A percentile compares a stretch with the other conserved stretches of the same genome.
phyloP scores from a whole-genome alignment of 2,797 vertebrate species.

The Etheostoma perlongum region DNA sequence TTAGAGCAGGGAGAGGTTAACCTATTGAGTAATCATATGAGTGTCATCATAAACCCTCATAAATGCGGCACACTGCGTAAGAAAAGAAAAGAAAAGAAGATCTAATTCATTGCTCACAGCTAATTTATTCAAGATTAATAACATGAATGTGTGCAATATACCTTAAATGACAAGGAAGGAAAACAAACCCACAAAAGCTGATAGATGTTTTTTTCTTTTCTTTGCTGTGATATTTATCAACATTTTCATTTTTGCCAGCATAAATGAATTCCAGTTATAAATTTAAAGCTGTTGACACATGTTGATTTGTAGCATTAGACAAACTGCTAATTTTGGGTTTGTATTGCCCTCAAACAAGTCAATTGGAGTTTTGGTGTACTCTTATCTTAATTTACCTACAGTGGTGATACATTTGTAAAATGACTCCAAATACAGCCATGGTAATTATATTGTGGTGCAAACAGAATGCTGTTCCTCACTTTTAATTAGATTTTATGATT shows the following conservation, averaged over 20 bases:
- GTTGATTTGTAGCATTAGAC: not conserved
- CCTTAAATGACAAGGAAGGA: not conserved
- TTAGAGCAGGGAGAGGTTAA: slow-evolving; percentile 60
- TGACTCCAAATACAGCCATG: slow-evolving; percentile 38
- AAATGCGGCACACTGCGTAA: slow-evolving; percentile 19
- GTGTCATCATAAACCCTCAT: slow-evolving; percentile 41
- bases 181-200: not conserved
- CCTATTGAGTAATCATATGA: slow-evolving; percentile 53
- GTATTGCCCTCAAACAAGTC: not conserved
- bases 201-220: not conserved
- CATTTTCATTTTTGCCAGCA: not conserved
- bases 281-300: not conserved
- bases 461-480: slow-evolving; percentile 39
- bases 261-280: not conserved
- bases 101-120: slow-evolving; percentile 5
- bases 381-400: slow-evolving; percentile 15
- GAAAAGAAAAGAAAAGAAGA: not conserved
- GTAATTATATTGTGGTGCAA: slow-evolving; percentile 51
- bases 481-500: slow-evolving; percentile 26
- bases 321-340: not conserved
- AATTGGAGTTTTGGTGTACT: slow-evolving; percentile 1
- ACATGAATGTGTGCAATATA: not conserved
- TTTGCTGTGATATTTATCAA: not conserved
- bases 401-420: slow-evolving; percentile 23
- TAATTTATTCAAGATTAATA: slow-evolving; percentile 1